phyloP scores from a whole-genome alignment of 2,888 invertebrate species.

The Leptinotarsa rubiginosa region DNA sequence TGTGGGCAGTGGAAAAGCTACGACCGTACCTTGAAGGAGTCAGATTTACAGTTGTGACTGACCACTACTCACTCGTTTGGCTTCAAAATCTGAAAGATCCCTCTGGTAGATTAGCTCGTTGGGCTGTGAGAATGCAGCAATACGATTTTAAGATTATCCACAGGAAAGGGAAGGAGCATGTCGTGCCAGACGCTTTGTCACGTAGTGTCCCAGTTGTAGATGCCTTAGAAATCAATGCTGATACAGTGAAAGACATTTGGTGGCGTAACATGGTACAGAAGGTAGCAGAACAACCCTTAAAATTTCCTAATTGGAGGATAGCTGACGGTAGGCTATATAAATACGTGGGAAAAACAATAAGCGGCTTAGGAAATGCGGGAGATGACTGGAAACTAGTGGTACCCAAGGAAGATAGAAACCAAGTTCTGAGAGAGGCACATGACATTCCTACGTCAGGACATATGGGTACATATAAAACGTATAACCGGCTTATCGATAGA shows the following conservation, averaged over 20 bases:
- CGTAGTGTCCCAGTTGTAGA: slow-evolving; percentile 8
- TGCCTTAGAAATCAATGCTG: not conserved
- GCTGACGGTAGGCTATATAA: slow-evolving; percentile 7
- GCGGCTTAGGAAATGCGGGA: not conserved
- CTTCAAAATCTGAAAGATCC: slow-evolving; percentile 33
- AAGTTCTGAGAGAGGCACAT: not conserved
- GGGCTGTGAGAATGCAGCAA: slow-evolving; percentile 36
- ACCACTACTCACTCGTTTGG: slow-evolving; percentile 41
- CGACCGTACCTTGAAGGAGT: slow-evolving; percentile 38
- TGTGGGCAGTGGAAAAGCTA: slow-evolving; percentile 38
- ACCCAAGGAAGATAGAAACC: not conserved
- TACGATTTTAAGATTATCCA: slow-evolving; percentile 34
- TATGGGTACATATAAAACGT: slow-evolving; percentile 26
- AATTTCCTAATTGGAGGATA: slow-evolving; percentile 16
- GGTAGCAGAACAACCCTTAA: not conserved
- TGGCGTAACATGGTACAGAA: not conserved
- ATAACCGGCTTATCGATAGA: slow-evolving; percentile 16
- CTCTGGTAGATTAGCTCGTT: slow-evolving; percentile 35
- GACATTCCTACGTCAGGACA: slow-evolving; percentile 6
- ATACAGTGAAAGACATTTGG: too few relatives aligned
- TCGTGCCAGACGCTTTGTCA: slow-evolving; percentile 33
- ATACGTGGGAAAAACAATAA: not conserved
- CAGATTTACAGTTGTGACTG: slow-evolving; percentile 39
- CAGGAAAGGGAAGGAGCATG: slow-evolving; percentile 34
- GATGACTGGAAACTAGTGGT: slow-evolving; percentile 23